phyloP scores from a whole-genome alignment of 2,888 invertebrate species.

The Polymixis lichenea region DNA sequence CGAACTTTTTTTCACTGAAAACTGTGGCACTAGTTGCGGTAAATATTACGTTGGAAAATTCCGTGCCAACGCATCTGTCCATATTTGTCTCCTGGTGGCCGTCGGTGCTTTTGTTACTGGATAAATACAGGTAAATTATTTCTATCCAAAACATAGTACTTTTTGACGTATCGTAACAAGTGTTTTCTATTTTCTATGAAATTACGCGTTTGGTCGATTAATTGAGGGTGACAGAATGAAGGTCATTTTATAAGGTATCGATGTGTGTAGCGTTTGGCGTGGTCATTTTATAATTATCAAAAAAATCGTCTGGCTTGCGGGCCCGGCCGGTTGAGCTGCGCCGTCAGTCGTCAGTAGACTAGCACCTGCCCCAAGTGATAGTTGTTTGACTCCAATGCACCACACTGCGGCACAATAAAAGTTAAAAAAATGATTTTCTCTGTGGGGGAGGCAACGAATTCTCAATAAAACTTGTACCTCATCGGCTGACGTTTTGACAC shows the following conservation, averaged over 20 bases:
- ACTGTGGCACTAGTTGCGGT: constrained; percentile 81
- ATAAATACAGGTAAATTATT: constrained; percentile 90
- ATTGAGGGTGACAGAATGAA: constrained; percentile 77
- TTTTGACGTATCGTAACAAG: constrained; percentile 89
- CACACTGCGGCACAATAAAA: constrained; percentile 51
- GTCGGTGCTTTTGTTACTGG: constrained; percentile 89
- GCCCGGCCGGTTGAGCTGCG: constrained; percentile 79
- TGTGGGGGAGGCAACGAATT: constrained; percentile 63
- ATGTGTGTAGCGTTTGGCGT: constrained; percentile 79
- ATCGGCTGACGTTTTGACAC: constrained; percentile 63
- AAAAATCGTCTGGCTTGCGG: constrained; percentile 74
- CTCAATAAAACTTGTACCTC: constrained; percentile 42
- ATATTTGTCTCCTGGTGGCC: constrained; percentile 87
- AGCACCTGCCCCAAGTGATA: constrained; percentile 74
- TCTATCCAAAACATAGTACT: constrained; percentile 86
- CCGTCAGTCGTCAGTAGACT: constrained; percentile 66
- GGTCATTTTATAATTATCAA: constrained; percentile 86
- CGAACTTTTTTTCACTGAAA: constrained; percentile 89
- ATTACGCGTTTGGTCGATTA: constrained; percentile 75
- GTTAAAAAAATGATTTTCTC: constrained; percentile 47
- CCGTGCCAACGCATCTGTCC: constrained; percentile 86
- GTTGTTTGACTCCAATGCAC: constrained; percentile 72
- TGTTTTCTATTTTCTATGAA: constrained; percentile 87
- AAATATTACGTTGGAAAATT: constrained; percentile 83
- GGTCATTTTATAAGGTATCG: constrained; percentile 80